These are phyloP conservation scores for Callocephalon fimbriatum DNA, from an alignment of 2,113 vertebrate genomes.

Conservation along the genomic window DNA sequence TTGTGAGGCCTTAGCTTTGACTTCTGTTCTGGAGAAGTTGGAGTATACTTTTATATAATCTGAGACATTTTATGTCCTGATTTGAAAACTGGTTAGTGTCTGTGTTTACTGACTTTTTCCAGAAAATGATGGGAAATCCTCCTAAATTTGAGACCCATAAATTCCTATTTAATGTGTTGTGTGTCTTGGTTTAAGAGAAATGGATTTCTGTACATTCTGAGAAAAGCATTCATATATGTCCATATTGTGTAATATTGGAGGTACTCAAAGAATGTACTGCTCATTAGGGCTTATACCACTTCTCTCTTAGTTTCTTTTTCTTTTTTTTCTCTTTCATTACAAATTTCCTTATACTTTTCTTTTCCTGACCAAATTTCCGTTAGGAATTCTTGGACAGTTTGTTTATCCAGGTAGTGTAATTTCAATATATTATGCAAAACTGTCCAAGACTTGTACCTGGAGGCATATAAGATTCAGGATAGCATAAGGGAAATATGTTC, in stretches of 20 bases:
- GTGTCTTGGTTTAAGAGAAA: conserved; percentile 4
- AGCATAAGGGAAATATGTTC: conserved; percentile 51
- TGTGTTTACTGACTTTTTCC: conserved; percentile 35
- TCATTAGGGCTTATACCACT: neutral
- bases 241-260: neutral
- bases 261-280: neutral
- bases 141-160: neutral
- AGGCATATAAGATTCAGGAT: conserved; percentile 14
- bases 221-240: neutral
- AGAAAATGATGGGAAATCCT: conserved; percentile 35
- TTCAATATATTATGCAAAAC: neutral
- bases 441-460: neutral
- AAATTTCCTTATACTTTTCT: neutral
- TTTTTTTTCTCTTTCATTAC: neutral
- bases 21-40: conserved; percentile 73
- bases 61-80: conserved; percentile 47
- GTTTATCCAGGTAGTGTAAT: conserved; percentile 12
- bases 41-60: conserved; percentile 56
- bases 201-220: neutral
- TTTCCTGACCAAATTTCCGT: neutral
- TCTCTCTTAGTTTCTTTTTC: neutral
- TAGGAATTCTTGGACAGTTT: neutral
- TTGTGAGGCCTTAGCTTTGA: conserved; percentile 83
- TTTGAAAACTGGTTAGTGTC: conserved; percentile 50
- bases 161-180: neutral